Conservation (phyloP, 2,888 invertebrate species). For the Saturnia pavonia region DNA sequence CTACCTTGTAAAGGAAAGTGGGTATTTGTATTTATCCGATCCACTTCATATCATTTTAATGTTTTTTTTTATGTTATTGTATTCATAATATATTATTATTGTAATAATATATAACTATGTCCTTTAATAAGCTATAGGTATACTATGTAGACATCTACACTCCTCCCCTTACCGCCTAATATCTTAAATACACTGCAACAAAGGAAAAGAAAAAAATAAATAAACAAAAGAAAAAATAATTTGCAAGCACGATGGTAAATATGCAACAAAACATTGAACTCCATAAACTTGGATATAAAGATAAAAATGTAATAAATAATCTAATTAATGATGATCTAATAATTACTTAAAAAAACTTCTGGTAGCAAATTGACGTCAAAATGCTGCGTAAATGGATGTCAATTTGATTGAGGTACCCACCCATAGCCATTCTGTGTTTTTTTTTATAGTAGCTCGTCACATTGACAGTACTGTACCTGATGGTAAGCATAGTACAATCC, state of each 20-base stretch:
- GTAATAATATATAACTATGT: slow-evolving; percentile 81
- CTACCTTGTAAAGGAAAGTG: slow-evolving; percentile 75
- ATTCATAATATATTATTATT: slow-evolving; percentile 80
- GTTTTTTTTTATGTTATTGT: slow-evolving; percentile 44
- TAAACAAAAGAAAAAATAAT: slow-evolving; percentile 48
- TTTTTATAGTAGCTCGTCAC: too few relatives aligned
- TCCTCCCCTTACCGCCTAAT: slow-evolving; percentile 73
- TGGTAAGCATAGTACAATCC: too few relatives aligned
- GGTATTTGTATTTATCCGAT: slow-evolving; percentile 68
- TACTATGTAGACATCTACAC: slow-evolving; percentile 80
- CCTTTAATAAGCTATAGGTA: slow-evolving; percentile 79
- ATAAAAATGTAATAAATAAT: background rate
- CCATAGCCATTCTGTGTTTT: too few relatives aligned
- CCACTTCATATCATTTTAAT: slow-evolving; percentile 65
- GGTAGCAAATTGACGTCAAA: too few relatives aligned
- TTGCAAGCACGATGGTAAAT: background rate
- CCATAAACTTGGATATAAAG: background rate
- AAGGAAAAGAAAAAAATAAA: slow-evolving; percentile 63
- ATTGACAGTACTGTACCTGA: too few relatives aligned
- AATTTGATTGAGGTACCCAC: too few relatives aligned
- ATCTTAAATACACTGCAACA: slow-evolving; percentile 81
- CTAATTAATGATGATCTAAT: too few relatives aligned
- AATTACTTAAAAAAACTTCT: too few relatives aligned
- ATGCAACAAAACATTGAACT: background rate
- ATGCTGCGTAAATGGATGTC: too few relatives aligned